A percentile compares a stretch with the other conserved stretches of the same genome.
Conservation (phyloP, 2,888 invertebrate genomes). For the Thalpophila matura region DNA sequence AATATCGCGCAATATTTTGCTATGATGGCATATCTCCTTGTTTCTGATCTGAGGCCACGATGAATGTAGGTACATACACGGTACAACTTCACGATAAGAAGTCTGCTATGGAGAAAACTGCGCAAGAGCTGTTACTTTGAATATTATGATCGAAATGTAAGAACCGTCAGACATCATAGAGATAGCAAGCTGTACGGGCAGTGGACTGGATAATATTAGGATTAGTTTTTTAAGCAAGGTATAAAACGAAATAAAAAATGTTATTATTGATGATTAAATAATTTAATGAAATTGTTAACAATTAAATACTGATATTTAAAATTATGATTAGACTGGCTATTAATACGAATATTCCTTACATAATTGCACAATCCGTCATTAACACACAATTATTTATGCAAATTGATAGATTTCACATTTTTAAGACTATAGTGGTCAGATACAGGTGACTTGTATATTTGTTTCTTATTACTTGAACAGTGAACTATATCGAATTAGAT, state of each 20-base stretch:
- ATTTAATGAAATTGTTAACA: slow-evolving; percentile 87
- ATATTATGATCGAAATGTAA: too few species aligned
- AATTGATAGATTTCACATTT: slow-evolving; percentile 36
- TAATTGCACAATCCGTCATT: slow-evolving; percentile 78
- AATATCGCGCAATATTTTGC: too few species aligned
- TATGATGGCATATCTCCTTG: too few species aligned
- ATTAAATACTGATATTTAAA: slow-evolving; percentile 84
- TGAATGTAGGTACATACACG: too few species aligned
- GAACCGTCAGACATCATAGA: too few species aligned
- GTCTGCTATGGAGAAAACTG: too few species aligned
- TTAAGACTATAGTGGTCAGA: slow-evolving; percentile 32
- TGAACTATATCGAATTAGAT: slow-evolving; percentile 24
- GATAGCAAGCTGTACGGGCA: too few species aligned
- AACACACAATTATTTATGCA: slow-evolving; percentile 58
- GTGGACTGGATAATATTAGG: too few species aligned
- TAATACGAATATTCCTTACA: slow-evolving; percentile 74
- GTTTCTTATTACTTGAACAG: slow-evolving; percentile 33
- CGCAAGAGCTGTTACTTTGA: too few species aligned
- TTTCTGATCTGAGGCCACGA: too few species aligned
- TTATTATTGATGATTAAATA: slow-evolving; percentile 79
- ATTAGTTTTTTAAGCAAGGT: not conserved
- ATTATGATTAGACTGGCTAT: slow-evolving; percentile 70
- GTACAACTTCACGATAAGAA: too few species aligned
- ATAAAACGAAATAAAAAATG: slow-evolving; percentile 20
- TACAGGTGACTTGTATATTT: slow-evolving; percentile 13